Evolutionary conservation across 2,113 vertebrate genomes (phyloP).

Genomic region (Vulpes lagopus): DNA sequence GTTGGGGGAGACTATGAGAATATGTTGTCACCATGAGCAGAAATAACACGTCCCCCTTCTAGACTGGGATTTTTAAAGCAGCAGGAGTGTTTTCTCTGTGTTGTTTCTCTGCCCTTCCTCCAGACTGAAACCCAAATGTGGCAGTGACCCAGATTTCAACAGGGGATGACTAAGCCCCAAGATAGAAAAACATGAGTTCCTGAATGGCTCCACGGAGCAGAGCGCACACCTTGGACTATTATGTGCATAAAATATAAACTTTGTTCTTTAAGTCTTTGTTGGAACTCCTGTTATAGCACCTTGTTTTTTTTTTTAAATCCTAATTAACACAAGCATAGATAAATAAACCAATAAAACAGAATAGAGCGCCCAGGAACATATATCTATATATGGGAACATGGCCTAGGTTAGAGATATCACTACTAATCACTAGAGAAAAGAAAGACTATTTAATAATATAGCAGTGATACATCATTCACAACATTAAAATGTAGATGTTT

Average conservation of each 20-base stretch:
- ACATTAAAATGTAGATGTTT: background rate
- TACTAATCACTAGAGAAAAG: background rate
- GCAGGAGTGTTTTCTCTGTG: background rate
- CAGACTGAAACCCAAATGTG: conserved; percentile 1
- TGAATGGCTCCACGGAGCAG: background rate
- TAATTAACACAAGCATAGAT: background rate
- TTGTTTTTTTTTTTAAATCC: background rate
- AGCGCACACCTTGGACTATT: background rate
- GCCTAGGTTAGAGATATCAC: background rate
- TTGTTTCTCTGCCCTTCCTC: background rate
- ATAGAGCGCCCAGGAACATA: background rate
- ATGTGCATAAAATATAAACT: background rate
- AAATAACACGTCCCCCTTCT: background rate
- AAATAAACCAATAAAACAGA: conserved; percentile 10
- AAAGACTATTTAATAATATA: conserved; percentile 53
- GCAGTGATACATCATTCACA: background rate
- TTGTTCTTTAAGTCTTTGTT: background rate
- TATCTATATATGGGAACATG: background rate
- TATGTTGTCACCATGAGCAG: background rate
- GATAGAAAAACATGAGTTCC: background rate
- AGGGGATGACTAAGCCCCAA: background rate
- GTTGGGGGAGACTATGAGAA: background rate
- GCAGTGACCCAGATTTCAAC: background rate
- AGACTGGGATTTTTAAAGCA: background rate
- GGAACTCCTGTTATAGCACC: background rate